A percentile compares a stretch with the other conserved stretches of the same genome.
Conservation (phyloP, 2,113 vertebrate genomes). For the Pygathrix nemaeus region DNA sequence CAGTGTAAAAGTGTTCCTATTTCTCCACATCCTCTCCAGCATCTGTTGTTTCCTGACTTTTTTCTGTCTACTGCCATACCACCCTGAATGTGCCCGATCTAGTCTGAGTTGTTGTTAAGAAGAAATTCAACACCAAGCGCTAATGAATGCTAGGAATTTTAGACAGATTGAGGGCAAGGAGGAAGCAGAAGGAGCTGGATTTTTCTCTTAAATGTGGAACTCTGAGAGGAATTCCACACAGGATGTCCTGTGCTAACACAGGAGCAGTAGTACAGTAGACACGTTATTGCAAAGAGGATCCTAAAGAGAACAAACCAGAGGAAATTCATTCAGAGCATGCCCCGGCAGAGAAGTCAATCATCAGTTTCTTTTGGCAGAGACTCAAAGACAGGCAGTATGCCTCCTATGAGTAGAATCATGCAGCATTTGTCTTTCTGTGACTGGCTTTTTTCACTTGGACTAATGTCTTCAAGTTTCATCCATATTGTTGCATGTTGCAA, state of each 20-base stretch:
- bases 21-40: too few relatives aligned
- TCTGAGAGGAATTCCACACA: not conserved
- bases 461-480: not conserved
- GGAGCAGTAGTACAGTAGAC: fast-evolving
- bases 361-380: not conserved
- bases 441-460: not conserved
- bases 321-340: not conserved
- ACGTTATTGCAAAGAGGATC: not conserved
- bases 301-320: not conserved
- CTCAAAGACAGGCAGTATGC: not conserved
- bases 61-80: too few relatives aligned
- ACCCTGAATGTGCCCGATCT: too few relatives aligned
- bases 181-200: not conserved
- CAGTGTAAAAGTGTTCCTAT: too few relatives aligned
- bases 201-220: not conserved
- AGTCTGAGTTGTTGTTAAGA: not conserved
- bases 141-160: not conserved
- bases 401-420: too few relatives aligned
- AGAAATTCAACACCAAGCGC: too few relatives aligned
- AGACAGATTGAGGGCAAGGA: not conserved
- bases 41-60: too few relatives aligned
- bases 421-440: not conserved
- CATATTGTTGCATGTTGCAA: not conserved
- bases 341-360: not conserved
- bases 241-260: not conserved